Conservation (phyloP, 37 sponge, comb jelly and placozoan species). For the Petrosia ficiformis region DNA sequence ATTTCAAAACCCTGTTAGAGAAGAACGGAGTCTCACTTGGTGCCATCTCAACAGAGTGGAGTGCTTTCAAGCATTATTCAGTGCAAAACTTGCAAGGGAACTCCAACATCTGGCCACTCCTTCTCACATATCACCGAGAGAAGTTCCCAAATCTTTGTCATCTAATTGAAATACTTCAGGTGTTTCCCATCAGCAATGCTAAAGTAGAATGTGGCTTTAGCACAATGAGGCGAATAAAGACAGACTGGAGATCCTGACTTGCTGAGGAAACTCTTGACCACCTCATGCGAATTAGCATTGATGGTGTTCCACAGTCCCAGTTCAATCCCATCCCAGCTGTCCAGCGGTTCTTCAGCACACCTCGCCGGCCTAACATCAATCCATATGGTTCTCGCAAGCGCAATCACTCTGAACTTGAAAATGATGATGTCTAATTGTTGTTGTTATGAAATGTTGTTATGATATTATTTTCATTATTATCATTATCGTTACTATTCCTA, state of each 20-base stretch:
- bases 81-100: background rate
- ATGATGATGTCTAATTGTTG: no score
- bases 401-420: no score
- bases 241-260: slow-evolving; percentile 28
- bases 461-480: no score
- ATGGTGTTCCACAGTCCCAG: slow-evolving; percentile 4
- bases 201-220: slow-evolving; percentile 31
- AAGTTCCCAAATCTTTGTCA: slow-evolving; percentile 13
- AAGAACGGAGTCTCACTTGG: background rate
- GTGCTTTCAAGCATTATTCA: slow-evolving; percentile 16
- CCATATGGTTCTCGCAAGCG: slow-evolving; percentile 32
- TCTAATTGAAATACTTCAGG: slow-evolving; percentile 20
- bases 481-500: no score
- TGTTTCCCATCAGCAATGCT: slow-evolving; percentile 39
- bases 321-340: slow-evolving; percentile 4
- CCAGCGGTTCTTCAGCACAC: slow-evolving; percentile 12
- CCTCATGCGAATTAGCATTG: slow-evolving; percentile 33
- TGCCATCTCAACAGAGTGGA: slow-evolving; percentile 15
- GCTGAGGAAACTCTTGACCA: slow-evolving; percentile 19
- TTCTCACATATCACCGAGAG: slow-evolving; percentile 16
- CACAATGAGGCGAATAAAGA: slow-evolving; percentile 31
- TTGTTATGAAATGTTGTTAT: no score
- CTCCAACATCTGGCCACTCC: slow-evolving; percentile 18
- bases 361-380: slow-evolving; percentile 7
- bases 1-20: slow-evolving; percentile 17